phyloP scores from a whole-genome alignment of 1,140 invertebrate species.

The Bombus vancouverensis region DNA sequence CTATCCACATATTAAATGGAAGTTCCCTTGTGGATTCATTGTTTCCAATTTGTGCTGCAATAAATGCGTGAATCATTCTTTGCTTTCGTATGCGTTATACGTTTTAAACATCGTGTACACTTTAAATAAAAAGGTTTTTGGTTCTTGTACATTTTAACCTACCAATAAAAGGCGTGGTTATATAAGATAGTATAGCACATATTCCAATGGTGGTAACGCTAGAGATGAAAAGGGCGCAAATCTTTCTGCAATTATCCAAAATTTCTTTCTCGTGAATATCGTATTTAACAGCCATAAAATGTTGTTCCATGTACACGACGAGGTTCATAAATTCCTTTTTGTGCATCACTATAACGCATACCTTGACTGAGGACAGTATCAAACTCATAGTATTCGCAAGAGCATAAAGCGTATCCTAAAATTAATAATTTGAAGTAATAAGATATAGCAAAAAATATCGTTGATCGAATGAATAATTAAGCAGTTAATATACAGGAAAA shows the following conservation, averaged over 20 bases:
- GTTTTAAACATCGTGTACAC: not conserved
- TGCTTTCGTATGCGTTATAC: not conserved
- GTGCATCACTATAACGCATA: constrained; percentile 11
- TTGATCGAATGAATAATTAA: not conserved
- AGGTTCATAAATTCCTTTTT: constrained; percentile 34
- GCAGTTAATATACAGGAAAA: not conserved
- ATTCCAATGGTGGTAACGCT: constrained; percentile 39
- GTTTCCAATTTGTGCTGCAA: constrained; percentile 1
- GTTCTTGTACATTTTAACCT: not conserved
- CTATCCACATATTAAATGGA: constrained; percentile 63
- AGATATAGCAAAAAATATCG: not conserved
- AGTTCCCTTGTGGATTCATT: constrained; percentile 53
- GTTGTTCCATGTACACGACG: constrained; percentile 42
- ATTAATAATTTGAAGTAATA: not conserved
- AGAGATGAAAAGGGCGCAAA: constrained; percentile 39
- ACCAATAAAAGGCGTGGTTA: constrained; percentile 51
- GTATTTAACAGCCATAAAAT: constrained; percentile 57
- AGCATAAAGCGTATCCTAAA: constrained; percentile 44
- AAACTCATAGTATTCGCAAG: constrained; percentile 32
- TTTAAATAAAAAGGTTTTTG: not conserved
- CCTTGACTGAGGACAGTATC: constrained; percentile 21
- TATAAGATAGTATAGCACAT: constrained; percentile 35
- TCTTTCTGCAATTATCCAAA: constrained; percentile 24
- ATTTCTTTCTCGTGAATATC: constrained; percentile 35
- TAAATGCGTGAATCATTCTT: not conserved